Conservation (phyloP, 1,140 invertebrate genomes). For the Chionoecetes opilio region DNA sequence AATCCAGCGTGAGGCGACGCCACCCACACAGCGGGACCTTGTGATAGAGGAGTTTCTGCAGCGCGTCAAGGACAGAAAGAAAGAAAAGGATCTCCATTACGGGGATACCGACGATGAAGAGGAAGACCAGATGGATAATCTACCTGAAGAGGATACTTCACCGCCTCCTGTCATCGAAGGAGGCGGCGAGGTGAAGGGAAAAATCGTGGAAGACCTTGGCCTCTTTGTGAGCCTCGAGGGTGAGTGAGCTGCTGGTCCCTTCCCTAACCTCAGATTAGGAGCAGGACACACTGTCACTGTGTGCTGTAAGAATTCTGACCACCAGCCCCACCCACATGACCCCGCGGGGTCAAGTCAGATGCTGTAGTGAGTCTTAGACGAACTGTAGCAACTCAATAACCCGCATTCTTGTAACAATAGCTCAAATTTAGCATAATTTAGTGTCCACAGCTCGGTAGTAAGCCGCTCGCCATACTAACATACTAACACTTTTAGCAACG, state of each 20-base stretch:
- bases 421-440: not conserved
- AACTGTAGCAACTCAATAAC: conserved; percentile 66
- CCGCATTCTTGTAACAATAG: conserved; percentile 31
- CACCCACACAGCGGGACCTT: conserved; percentile 79
- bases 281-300: not conserved
- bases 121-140: not conserved
- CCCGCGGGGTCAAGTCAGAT: conserved; percentile 58
- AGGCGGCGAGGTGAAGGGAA: conserved; percentile 74
- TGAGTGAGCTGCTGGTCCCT: conserved; percentile 73
- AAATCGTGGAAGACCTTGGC: conserved; percentile 77
- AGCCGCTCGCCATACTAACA: not conserved
- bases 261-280: not conserved
- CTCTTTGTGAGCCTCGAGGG: conserved; percentile 80
- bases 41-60: conserved; percentile 81
- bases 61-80: conserved; percentile 79
- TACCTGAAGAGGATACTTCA: not conserved
- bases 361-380: conserved; percentile 50
- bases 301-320: conserved; percentile 55
- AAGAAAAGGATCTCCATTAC: conserved; percentile 80
- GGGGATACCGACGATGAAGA: conserved; percentile 80
- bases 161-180: conserved; percentile 76
- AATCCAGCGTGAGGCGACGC: conserved; percentile 72
- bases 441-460: not conserved
- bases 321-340: conserved; percentile 36
- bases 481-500: not conserved